Conservation (phyloP, 2,888 invertebrate genomes). For the Melolontha melolontha region DNA sequence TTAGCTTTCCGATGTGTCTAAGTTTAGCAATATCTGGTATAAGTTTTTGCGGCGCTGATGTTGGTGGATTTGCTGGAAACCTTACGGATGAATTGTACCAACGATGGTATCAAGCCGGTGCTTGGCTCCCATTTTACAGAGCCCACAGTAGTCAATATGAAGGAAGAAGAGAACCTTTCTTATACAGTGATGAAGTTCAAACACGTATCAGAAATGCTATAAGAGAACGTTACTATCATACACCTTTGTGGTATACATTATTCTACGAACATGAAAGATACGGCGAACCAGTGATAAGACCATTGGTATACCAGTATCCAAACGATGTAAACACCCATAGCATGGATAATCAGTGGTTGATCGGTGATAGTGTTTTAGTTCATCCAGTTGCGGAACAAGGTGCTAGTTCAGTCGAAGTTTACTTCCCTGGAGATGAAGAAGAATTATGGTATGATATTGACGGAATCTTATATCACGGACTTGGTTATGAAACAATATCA, state of each 20-base stretch:
- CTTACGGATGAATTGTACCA: conserved; percentile 89
- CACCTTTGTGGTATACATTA: conserved; percentile 90
- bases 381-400: conserved; percentile 85
- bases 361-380: conserved; percentile 86
- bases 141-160: conserved; percentile 96
- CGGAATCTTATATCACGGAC: conserved; percentile 7
- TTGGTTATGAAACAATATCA: conserved; percentile 6
- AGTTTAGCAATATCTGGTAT: conserved; percentile 86
- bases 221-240: conserved; percentile 83
- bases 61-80: conserved; percentile 96
- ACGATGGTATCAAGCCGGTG: conserved; percentile 79
- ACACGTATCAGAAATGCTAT: conserved; percentile 66
- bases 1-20: conserved; percentile 90
- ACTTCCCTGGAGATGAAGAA: conserved; percentile 83
- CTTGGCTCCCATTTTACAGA: conserved; percentile 94
- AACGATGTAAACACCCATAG: conserved; percentile 79
- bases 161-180: conserved; percentile 94
- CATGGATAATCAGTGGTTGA: conserved; percentile 83
- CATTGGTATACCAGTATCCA: conserved; percentile 91
- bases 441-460: conserved; percentile 87
- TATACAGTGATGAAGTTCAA: conserved; percentile 80
- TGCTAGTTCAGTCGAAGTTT: conserved; percentile 79
- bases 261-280: conserved; percentile 88
- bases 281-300: conserved; percentile 89
- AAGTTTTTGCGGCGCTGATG: conserved; percentile 93